Evolutionary conservation across 2,797 vertebrate genomes (phyloP), one percentile per base, ranked within the genome.

Genomic region (Orientallactaga sibirica): DNA sequence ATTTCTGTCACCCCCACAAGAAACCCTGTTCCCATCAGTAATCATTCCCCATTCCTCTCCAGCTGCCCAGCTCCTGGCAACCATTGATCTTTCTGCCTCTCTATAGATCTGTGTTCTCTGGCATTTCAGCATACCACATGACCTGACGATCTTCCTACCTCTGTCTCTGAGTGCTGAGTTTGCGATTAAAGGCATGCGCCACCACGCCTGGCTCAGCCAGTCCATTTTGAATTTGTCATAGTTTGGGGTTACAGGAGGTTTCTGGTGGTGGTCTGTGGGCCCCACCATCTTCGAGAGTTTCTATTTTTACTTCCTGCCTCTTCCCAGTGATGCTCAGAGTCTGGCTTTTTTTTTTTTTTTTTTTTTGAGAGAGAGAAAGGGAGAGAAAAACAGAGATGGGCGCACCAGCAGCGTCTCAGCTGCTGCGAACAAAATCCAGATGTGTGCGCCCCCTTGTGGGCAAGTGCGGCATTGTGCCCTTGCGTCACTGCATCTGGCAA

Each of bases 81-180:
- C 67, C 25, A 1, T 15, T 22, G 2, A 29, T n/a, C 58, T 68
- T 66, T 58, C 95, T 64, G 16, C 76, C 66, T 70, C 41, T 55
- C n/a, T 55, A 2, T 37, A 11, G 8, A 41, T 71, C 7, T 61
- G 18, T 91, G 74, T 68, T 0, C 76, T 27, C 52, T 64, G 77
- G 33, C 19, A 5, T 5, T 3, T 41, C 41, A 27, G 9, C 20
- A 8, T 7, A 0, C 0, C 10, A 5, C 6, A 1, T 12, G 7
- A 12, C 7, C 1, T 8, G 33, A 48, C 85, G 19, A 48, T 48
- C 48, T 10, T 48, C 48, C 48, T 48, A 48, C 6, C 48, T 48
- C 48, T 48, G 48, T 10, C 48, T 48, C 48, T 10, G 10, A 48
- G 48, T 48, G 48, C 48, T 48, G 7, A 10, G 48, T 48, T 48